Percentiles rank a stretch among this genome's conserved stretches.
Conservation (phyloP, 2,113 vertebrate genomes). For the Tupaia tana region DNA sequence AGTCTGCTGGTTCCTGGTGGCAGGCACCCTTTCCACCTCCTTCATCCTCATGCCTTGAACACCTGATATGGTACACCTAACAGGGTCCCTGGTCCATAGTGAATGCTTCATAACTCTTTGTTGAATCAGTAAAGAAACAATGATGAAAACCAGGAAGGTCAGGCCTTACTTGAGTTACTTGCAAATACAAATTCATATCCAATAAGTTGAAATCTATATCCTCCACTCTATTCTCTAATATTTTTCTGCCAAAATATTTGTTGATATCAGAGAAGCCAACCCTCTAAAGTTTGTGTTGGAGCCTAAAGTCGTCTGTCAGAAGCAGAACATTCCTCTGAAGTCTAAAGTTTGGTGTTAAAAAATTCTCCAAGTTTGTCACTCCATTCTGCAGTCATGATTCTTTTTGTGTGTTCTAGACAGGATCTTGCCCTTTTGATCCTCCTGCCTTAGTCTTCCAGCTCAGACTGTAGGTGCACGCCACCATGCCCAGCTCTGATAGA, state of each 20-base stretch:
- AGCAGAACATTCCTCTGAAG: neutral
- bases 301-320: no score
- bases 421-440: no score
- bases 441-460: no score
- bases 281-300: neutral
- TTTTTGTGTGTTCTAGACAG: neutral
- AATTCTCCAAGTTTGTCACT: neutral
- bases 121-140: neutral
- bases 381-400: neutral
- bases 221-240: neutral
- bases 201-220: no score
- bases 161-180: neutral
- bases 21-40: rapidly evolving
- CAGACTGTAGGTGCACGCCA: no score
- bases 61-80: no score
- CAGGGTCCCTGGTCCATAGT: no score
- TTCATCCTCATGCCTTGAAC: neutral
- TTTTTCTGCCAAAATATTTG: neutral
- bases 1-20: neutral
- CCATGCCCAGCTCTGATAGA: no score
- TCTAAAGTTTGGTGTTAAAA: neutral
- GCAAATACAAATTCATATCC: neutral
- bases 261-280: neutral
- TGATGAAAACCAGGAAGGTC: neutral
- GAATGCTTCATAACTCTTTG: neutral